phyloP scores from a whole-genome alignment of 2,888 invertebrate genomes.

The Eutolmus rufibarbis region DNA sequence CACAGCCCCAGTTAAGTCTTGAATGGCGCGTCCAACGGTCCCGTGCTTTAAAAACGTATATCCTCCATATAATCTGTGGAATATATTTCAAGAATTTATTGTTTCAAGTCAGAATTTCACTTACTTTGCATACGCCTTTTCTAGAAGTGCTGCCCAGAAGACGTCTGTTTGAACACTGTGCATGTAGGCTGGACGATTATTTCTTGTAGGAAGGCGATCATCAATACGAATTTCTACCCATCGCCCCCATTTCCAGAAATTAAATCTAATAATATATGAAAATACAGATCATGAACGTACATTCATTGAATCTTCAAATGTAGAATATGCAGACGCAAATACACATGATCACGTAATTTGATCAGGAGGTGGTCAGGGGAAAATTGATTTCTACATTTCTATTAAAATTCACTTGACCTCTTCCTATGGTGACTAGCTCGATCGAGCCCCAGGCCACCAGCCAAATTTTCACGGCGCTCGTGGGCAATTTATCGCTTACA shows the following conservation, averaged over 20 bases:
- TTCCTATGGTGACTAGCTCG: too few relatives aligned
- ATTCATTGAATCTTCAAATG: not conserved
- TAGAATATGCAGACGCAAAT: not conserved
- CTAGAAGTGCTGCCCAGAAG: slow-evolving; percentile 80
- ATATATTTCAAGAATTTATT: not conserved
- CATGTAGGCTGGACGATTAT: slow-evolving; percentile 70
- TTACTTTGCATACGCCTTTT: slow-evolving; percentile 84
- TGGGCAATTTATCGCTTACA: too few relatives aligned
- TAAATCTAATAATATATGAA: slow-evolving; percentile 65
- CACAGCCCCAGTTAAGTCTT: slow-evolving; percentile 78
- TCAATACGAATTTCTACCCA: slow-evolving; percentile 80
- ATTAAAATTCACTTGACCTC: too few relatives aligned
- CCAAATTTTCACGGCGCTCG: too few relatives aligned
- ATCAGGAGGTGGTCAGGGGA: too few relatives aligned
- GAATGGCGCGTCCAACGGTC: slow-evolving; percentile 72
- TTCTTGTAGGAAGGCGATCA: slow-evolving; percentile 76
- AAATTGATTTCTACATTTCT: too few relatives aligned
- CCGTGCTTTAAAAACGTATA: slow-evolving; percentile 72
- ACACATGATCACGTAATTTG: too few relatives aligned
- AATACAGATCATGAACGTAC: not conserved
- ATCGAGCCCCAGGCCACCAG: too few relatives aligned
- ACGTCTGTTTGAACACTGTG: slow-evolving; percentile 66
- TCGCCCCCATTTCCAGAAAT: slow-evolving; percentile 82
- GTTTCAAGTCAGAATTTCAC: slow-evolving; percentile 47
- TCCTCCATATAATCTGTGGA: slow-evolving; percentile 71